phyloP scores from a whole-genome alignment of 2,797 vertebrate species.

The Mionectes olivaceus region DNA sequence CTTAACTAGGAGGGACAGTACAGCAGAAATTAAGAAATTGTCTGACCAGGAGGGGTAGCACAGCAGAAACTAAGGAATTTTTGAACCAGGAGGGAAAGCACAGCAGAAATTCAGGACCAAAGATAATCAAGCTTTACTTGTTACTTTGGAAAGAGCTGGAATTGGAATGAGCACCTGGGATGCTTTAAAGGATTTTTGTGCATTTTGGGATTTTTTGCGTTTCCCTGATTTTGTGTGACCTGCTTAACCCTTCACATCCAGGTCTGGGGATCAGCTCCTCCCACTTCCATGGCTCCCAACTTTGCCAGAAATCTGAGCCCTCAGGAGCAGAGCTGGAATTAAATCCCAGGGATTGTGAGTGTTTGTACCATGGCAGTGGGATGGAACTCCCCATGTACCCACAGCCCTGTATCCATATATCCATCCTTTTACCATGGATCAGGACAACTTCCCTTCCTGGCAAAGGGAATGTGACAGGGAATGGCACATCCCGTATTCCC shows the following conservation, averaged over 20 bases:
- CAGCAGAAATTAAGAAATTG: background rate
- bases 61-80: background rate
- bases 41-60: accelerated
- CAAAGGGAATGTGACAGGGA: background rate
- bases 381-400: accelerated
- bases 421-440: background rate
- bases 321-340: background rate
- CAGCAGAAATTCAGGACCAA: background rate
- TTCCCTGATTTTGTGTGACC: background rate
- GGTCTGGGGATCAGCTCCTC: background rate
- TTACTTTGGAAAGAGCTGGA: background rate
- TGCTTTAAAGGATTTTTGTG: background rate
- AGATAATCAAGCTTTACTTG: conserved; percentile 19
- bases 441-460: background rate
- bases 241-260: background rate
- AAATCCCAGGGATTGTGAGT: accelerated
- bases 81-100: background rate
- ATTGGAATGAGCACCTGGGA: background rate
- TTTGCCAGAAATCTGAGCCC: background rate
- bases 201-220: background rate
- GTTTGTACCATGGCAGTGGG: accelerated
- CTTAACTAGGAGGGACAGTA: background rate
- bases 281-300: background rate
- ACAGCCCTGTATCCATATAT: accelerated
- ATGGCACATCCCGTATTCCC: accelerated